phyloP scores from a whole-genome alignment of 2,797 vertebrate genomes.

The Rhinogobio ventralis region DNA sequence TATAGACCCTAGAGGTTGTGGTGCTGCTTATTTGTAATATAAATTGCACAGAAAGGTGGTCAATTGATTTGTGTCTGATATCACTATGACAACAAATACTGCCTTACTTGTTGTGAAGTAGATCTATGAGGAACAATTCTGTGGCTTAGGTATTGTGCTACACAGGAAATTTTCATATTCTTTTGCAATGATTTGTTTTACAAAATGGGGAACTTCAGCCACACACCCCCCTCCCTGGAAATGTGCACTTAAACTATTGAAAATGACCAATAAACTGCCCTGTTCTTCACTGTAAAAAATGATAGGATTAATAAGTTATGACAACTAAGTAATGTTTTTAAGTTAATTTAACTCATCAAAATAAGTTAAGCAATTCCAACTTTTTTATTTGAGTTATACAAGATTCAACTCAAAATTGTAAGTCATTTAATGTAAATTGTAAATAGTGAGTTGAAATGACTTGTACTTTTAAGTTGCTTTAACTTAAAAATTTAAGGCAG shows the following conservation, averaged over 20 bases:
- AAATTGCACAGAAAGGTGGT: not conserved
- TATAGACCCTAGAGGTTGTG: too few relatives aligned
- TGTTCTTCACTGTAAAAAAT: not conserved
- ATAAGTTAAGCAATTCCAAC: too few relatives aligned
- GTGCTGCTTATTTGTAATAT: not conserved
- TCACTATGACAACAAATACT: not conserved
- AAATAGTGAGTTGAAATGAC: too few relatives aligned
- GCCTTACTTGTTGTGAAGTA: not conserved
- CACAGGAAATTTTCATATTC: not conserved
- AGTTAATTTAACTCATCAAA: too few relatives aligned
- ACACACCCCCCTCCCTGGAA: not conserved
- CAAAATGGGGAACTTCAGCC: not conserved
- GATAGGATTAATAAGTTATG: too few relatives aligned
- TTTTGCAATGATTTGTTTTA: not conserved
- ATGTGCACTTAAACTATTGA: not conserved
- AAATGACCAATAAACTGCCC: not conserved
- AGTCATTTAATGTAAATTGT: too few relatives aligned
- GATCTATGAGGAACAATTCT: not conserved
- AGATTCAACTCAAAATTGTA: too few relatives aligned
- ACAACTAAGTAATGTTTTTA: too few relatives aligned
- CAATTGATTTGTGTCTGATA: not conserved
- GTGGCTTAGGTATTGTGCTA: not conserved
- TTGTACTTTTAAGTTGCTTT: too few relatives aligned
- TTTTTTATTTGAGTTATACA: too few relatives aligned
- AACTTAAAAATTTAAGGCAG: too few relatives aligned